A percentile compares a stretch with the other conserved stretches of the same genome.
phyloP scores from a whole-genome alignment of 2,888 invertebrate species.

The Shargacucullia verbasci region DNA sequence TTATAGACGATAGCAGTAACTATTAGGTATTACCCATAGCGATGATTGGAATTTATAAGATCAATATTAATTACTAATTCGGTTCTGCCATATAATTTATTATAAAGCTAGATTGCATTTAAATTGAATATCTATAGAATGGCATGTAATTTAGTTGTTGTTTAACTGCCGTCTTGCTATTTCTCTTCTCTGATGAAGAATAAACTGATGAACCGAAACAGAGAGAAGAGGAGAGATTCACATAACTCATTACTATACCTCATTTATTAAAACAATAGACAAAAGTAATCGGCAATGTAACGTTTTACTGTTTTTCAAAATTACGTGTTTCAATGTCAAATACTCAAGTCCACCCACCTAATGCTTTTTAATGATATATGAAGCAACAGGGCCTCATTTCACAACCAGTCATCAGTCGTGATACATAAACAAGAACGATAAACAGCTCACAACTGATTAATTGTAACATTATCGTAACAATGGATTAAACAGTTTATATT shows the following conservation, averaged over 20 bases:
- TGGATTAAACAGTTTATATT: constrained; percentile 65
- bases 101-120: background rate
- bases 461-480: constrained; percentile 66
- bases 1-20: constrained; percentile 17
- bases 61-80: constrained; percentile 21
- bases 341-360: background rate
- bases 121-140: background rate
- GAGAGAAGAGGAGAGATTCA: too few species aligned
- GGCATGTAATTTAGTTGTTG: too few species aligned
- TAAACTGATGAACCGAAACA: too few species aligned
- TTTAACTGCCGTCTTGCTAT: too few species aligned
- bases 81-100: background rate
- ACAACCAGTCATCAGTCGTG: constrained; percentile 56
- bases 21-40: constrained; percentile 9
- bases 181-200: too few species aligned
- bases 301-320: too few species aligned
- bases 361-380: constrained; percentile 26
- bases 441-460: constrained; percentile 64
- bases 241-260: too few species aligned
- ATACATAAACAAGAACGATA: constrained; percentile 49
- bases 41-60: constrained; percentile 30
- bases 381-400: constrained; percentile 50
- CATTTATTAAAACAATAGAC: too few species aligned
- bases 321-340: background rate
- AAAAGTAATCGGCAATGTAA: too few species aligned